Conservation (phyloP, 2,888 invertebrate genomes). For the Fragum whitleyi region DNA sequence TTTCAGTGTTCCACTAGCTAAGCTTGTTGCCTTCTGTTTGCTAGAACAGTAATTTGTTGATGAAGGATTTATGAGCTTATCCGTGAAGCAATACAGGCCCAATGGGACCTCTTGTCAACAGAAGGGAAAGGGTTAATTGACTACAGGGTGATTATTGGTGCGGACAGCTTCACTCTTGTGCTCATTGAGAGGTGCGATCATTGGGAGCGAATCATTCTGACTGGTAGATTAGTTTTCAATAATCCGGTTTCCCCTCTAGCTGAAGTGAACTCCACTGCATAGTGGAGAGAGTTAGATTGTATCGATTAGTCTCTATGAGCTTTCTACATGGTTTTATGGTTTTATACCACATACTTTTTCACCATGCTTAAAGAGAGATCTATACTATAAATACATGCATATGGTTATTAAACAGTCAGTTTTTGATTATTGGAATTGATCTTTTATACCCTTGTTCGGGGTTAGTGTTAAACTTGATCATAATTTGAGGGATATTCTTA, state of each 20-base stretch:
- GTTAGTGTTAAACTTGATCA: neutral
- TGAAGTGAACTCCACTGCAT: neutral
- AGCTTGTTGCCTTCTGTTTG: no score
- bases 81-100: neutral
- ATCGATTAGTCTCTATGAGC: slow-evolving; percentile 6
- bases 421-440: neutral
- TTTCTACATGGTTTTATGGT: slow-evolving; percentile 8
- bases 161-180: slow-evolving; percentile 2
- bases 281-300: slow-evolving; percentile 16
- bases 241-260: neutral
- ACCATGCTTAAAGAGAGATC: neutral
- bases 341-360: neutral
- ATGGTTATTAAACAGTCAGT: neutral
- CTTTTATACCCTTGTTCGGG: neutral
- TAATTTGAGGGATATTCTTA: neutral
- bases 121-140: slow-evolving; percentile 9
- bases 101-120: neutral
- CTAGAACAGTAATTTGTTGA: no score
- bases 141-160: slow-evolving; percentile 13
- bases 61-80: no score
- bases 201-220: slow-evolving; percentile 7
- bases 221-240: slow-evolving; percentile 16
- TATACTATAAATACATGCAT: neutral
- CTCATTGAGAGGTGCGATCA: slow-evolving; percentile 18
- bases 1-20: no score